Conservation (phyloP, 2,888 invertebrate genomes). For the Machimus atricapillus region DNA sequence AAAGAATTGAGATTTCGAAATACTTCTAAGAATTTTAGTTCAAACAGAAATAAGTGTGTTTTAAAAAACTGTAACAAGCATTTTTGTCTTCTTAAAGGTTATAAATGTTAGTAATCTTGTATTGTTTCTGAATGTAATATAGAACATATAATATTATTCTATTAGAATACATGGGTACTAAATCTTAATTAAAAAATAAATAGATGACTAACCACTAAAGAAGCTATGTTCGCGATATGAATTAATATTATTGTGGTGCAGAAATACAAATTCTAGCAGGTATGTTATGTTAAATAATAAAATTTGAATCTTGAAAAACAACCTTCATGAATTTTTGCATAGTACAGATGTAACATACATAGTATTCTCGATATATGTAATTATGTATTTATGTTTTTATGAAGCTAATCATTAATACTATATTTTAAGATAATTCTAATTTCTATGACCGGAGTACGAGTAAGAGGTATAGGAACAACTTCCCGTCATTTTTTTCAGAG, state of each 20-base stretch:
- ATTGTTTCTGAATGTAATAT: not conserved
- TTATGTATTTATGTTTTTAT: too few species aligned
- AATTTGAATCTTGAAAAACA: too few species aligned
- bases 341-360: too few species aligned
- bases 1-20: not conserved
- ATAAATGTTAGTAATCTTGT: not conserved
- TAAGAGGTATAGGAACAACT: too few species aligned
- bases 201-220: not conserved
- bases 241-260: not conserved
- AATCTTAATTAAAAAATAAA: not conserved
- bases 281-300: too few species aligned
- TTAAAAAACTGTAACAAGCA: not conserved
- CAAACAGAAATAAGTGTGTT: not conserved
- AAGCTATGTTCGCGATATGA: not conserved
- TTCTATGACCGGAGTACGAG: too few species aligned
- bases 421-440: too few species aligned
- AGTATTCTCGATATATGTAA: too few species aligned
- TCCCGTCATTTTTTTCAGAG: too few species aligned
- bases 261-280: not conserved
- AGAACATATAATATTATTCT: not conserved
- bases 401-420: too few species aligned
- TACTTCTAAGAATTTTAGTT: not conserved
- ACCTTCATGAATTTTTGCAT: too few species aligned
- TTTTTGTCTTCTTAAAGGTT: not conserved
- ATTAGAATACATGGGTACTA: not conserved